Percentiles rank a stretch among this genome's conserved stretches.
Evolutionary conservation across 2,888 invertebrate genomes (phyloP).

Genomic region (Bellardia bayeri): DNA sequence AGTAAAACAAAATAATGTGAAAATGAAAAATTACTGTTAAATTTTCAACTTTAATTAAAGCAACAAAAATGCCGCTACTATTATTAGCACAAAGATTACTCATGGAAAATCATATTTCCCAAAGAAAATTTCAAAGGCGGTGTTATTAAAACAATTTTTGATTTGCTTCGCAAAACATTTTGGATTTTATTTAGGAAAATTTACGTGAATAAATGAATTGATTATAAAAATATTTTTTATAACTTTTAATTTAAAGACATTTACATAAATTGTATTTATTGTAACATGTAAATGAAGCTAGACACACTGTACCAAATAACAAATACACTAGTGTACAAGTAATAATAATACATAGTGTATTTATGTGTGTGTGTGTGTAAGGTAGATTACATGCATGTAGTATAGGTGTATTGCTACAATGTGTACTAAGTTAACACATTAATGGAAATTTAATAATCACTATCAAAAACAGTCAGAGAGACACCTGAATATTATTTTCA

Average conservation of each 20-base stretch:
- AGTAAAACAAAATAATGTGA: too few relatives aligned
- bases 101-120: conserved; percentile 43
- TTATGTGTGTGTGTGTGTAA: conserved; percentile 11
- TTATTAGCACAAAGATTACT: conserved; percentile 48
- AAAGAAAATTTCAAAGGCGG: conserved; percentile 53
- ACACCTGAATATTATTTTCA: conserved; percentile 63
- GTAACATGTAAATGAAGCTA: neutral
- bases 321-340: neutral
- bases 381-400: conserved; percentile 14
- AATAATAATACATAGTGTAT: neutral
- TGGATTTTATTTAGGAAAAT: conserved; percentile 41
- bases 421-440: conserved; percentile 71
- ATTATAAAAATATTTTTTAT: conserved; percentile 34
- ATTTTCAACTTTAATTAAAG: conserved; percentile 57
- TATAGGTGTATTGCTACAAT: neutral
- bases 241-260: conserved; percentile 24
- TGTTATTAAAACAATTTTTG: conserved; percentile 19
- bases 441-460: conserved; percentile 73
- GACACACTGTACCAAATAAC: neutral
- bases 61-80: conserved; percentile 61
- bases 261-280: conserved; percentile 36
- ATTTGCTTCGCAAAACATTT: conserved; percentile 8
- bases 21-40: neutral
- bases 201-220: conserved; percentile 41
- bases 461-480: conserved; percentile 48